phyloP scores from a whole-genome alignment of 1,140 invertebrate genomes.

The Riptortus pedestris region DNA sequence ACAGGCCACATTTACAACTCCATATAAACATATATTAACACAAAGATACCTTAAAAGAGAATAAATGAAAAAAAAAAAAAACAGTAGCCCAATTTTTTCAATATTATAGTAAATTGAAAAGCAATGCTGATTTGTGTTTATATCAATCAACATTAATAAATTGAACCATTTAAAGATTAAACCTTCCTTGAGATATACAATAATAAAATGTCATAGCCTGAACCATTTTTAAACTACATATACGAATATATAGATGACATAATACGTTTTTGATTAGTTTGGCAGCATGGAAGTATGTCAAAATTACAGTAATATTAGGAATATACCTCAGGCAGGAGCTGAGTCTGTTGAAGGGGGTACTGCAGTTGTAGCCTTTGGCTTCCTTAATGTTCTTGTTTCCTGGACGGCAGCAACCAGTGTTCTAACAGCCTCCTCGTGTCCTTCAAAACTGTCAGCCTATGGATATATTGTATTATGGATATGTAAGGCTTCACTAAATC shows the following conservation, averaged over 20 bases:
- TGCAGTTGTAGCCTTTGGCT: slow-evolving; percentile 25
- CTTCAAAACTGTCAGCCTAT: slow-evolving; percentile 56
- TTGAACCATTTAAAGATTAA: not conserved
- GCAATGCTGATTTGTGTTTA: too few species aligned
- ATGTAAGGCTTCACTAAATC: too few species aligned
- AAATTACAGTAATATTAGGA: not conserved
- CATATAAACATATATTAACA: too few species aligned
- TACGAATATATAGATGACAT: not conserved
- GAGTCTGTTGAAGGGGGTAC: not conserved
- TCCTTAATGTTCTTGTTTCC: slow-evolving; percentile 43
- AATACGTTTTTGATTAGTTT: not conserved
- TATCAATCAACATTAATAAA: not conserved
- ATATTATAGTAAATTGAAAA: too few species aligned
- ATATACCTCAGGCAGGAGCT: slow-evolving; percentile 9
- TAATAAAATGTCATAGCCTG: not conserved
- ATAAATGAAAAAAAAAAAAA: too few species aligned
- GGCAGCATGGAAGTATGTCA: too few species aligned
- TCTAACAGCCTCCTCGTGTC: slow-evolving; percentile 59
- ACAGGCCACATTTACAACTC: not conserved
- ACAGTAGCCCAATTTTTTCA: too few species aligned
- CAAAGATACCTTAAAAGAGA: too few species aligned
- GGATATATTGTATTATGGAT: too few species aligned
- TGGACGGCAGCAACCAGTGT: slow-evolving; percentile 59
- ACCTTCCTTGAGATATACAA: not conserved
- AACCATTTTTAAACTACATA: not conserved